Evolutionary conservation across 2,888 invertebrate species (phyloP), one percentile per base, ranked within the genome.

Genomic region (Ormyrus labotus): DNA sequence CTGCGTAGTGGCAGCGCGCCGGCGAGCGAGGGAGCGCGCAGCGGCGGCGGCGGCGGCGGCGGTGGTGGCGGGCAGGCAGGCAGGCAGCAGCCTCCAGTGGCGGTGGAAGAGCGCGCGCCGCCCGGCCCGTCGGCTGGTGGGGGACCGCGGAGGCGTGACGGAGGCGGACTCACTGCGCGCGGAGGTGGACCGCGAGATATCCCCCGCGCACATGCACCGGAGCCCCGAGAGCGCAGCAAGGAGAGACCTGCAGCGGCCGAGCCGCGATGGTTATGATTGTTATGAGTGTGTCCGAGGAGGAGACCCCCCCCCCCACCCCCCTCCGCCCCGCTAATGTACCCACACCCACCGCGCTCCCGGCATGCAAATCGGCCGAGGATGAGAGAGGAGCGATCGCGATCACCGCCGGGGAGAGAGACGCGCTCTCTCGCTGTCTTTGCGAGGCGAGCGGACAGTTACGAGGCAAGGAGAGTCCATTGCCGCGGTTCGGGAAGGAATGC

Each of bases 91-190:
- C 77, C 68, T 48, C 83, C 70, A 13, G 77, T 48, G 63, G 34
- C 51, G 47, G 78, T 5, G 51, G 67, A 74, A n/a, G 60, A 60
- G 67, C 50, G 60, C 19, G 53, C 2, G 80, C 78, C 82, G 83
- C 80, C 68, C 83, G 80, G 77, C 84, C 85, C 84, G 85, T 83
- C 83, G 83, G 83, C 19, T 53, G 80, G 86, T 84, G 85, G 87
- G 82, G 86, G 83, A 75, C 64, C 77, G 81, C 77, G 83, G 84
- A 86, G 88, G 87, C 87, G 87, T 87, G 86, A 81, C 85, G 84
- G 84, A 85, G 90, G 90, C 90, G 90, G 87, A 83, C 79, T 78
- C 87, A 84, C 86, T 89, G 88, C 89, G 89, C 90, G 90, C 90
- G 90, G 89, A 90, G 90, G 90, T 89, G 89, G 89, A 87, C 87